Evolutionary conservation across 2,797 vertebrate species (phyloP).

Genomic region (Uromys caudimaculatus): DNA sequence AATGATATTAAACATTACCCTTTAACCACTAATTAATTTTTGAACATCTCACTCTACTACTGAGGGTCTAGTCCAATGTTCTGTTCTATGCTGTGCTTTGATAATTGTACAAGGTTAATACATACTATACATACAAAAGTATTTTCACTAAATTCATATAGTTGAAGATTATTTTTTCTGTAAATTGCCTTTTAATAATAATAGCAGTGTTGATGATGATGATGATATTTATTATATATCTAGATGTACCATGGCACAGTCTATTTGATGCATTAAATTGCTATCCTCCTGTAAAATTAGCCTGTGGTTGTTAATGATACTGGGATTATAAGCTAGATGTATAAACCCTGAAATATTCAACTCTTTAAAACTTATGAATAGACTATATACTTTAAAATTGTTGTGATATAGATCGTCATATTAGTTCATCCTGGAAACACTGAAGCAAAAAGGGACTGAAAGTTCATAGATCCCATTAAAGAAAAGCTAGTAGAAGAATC

Average conservation of each 20-base stretch:
- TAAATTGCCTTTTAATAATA: neutral
- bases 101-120: neutral
- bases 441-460: neutral
- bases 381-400: neutral
- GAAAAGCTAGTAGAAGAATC: neutral
- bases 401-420: neutral
- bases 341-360: neutral
- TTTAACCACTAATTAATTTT: neutral
- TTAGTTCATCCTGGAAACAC: neutral
- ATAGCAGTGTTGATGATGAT: neutral
- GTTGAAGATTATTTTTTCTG: neutral
- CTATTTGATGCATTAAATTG: neutral
- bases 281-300: neutral
- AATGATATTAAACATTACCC: neutral
- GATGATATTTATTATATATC: neutral
- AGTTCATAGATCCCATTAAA: neutral
- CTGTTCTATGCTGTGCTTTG: neutral
- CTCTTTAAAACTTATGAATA: neutral
- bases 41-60: neutral
- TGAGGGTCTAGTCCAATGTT: neutral
- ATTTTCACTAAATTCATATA: neutral
- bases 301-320: neutral
- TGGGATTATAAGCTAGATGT: neutral
- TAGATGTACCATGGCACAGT: neutral
- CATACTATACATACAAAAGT: neutral